Percentiles rank a stretch among this genome's conserved stretches.
These are phyloP conservation scores for Rallus crepitans DNA, from an alignment of 2,797 vertebrate genomes.

Conservation along the genomic window DNA sequence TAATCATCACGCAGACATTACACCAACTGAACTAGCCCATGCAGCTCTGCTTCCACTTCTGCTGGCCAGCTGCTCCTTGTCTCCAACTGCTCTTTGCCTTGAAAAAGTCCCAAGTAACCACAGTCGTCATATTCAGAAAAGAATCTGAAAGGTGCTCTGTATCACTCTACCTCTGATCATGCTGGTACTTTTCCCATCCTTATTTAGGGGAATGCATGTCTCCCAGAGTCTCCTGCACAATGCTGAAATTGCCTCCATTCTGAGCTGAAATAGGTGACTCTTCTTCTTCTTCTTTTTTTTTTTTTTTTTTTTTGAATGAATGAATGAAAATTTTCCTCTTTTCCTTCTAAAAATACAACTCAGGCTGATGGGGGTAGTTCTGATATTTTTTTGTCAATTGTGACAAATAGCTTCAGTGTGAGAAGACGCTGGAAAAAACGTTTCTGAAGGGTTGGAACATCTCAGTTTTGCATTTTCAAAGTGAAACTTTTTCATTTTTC, in stretches of 20 bases:
- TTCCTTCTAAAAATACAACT: conserved; percentile 9
- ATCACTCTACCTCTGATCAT: background rate
- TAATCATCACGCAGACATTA: background rate
- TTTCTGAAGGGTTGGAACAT: background rate
- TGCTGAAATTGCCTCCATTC: background rate
- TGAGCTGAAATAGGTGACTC: background rate
- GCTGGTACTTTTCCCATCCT: background rate
- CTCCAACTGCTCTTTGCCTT: background rate
- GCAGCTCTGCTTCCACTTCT: background rate
- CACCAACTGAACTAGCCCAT: background rate
- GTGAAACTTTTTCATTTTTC: background rate
- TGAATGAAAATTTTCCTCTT: conserved; percentile 5
- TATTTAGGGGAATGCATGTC: background rate
- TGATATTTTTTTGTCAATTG: conserved; percentile 38
- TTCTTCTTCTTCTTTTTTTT: background rate
- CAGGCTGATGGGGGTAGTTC: background rate
- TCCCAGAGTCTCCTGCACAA: background rate
- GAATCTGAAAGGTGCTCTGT: background rate
- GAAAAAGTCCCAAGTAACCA: background rate
- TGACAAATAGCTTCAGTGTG: background rate
- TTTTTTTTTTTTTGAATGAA: background rate
- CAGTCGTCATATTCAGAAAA: background rate
- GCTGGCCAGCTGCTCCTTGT: accelerated
- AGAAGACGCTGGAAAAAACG: background rate
- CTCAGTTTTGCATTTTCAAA: background rate